Evolutionary conservation across 2,797 vertebrate genomes (phyloP).

Genomic region (Crenichthys baileyi): DNA sequence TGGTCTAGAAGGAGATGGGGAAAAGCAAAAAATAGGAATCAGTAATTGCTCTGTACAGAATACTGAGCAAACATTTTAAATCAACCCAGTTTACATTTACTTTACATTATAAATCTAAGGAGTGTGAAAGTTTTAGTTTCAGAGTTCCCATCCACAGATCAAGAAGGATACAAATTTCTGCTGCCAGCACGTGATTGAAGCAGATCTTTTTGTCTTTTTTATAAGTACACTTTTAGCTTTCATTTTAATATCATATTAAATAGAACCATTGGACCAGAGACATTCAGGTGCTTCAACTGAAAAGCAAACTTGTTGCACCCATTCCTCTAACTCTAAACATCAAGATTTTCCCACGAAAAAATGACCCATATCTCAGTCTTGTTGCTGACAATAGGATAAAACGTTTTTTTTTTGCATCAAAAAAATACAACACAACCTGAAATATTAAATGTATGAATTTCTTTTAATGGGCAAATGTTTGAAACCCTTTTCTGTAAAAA

Average conservation of each 20-base stretch:
- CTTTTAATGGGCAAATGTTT: too few species aligned
- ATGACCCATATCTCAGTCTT: neutral
- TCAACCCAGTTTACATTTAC: too few species aligned
- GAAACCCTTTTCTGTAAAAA: neutral
- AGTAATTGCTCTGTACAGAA: neutral
- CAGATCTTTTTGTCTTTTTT: too few species aligned
- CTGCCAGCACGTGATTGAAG: too few species aligned
- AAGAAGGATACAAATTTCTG: too few species aligned
- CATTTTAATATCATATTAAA: neutral
- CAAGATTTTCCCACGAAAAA: neutral
- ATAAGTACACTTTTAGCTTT: too few species aligned
- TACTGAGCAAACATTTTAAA: neutral
- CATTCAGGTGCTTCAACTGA: neutral
- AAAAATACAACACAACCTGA: neutral
- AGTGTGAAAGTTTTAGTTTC: too few species aligned
- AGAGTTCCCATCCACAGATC: too few species aligned
- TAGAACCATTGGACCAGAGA: neutral
- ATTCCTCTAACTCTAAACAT: neutral
- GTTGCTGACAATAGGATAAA: neutral
- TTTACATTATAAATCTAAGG: neutral
- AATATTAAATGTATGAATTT: neutral
- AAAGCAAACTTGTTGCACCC: neutral
- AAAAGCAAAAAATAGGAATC: neutral
- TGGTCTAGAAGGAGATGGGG: slow-evolving; percentile 62
- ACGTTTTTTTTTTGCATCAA: neutral